Conservation (phyloP, 1,140 invertebrate species). For the Nephila pilipes region DNA sequence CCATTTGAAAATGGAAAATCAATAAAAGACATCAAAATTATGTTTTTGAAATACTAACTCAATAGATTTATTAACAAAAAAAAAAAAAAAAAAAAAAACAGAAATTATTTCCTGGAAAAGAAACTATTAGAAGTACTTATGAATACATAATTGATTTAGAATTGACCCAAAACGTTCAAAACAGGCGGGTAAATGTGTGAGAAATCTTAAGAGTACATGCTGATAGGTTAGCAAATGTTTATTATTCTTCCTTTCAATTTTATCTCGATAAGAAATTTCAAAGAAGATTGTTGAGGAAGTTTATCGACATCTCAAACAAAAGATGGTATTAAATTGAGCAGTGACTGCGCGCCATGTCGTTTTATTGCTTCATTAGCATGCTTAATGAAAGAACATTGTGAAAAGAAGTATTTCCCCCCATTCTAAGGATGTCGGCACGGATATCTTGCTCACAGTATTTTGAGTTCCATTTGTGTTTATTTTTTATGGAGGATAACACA, state of each 20-base stretch:
- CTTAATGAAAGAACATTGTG: constrained; percentile 1
- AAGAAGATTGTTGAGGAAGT: not conserved
- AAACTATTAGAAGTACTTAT: too few species aligned
- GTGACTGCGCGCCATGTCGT: not conserved
- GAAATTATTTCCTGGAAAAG: too few species aligned
- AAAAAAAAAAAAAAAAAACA: too few species aligned
- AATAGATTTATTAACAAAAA: too few species aligned
- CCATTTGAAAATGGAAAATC: too few species aligned
- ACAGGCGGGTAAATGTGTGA: too few species aligned
- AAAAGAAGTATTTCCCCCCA: not conserved
- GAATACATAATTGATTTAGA: too few species aligned
- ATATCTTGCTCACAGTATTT: not conserved
- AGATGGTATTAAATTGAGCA: not conserved
- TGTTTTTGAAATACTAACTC: too few species aligned
- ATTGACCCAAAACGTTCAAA: too few species aligned
- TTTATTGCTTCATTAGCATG: constrained; percentile 3
- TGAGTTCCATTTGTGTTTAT: not conserved
- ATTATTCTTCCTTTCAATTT: not conserved
- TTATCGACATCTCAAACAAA: not conserved
- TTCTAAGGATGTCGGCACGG: not conserved
- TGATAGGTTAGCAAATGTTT: not conserved
- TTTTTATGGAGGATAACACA: too few species aligned
- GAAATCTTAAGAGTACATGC: not conserved
- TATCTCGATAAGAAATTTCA: not conserved
- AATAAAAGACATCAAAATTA: too few species aligned